A percentile compares a stretch with the other conserved stretches of the same genome.
Conservation (phyloP, 2,888 invertebrate genomes). For the Tethea ocularis region DNA sequence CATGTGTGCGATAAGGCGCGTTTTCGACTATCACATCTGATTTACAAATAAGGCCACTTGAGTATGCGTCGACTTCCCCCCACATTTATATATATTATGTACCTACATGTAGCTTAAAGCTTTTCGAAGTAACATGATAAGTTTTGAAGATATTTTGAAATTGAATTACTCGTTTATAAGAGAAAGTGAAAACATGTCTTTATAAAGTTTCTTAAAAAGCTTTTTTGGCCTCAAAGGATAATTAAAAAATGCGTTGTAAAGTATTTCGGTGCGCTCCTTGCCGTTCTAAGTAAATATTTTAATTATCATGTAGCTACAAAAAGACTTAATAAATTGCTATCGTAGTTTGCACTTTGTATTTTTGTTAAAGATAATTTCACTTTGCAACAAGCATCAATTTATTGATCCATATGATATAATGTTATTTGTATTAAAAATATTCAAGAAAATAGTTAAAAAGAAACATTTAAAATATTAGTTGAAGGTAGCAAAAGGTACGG, state of each 20-base stretch:
- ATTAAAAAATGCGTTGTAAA: constrained; percentile 27
- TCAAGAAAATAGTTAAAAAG: constrained; percentile 25
- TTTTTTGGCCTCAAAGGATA: constrained; percentile 24
- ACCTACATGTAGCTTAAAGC: no score
- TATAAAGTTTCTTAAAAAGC: constrained; percentile 24
- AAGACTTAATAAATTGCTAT: neutral
- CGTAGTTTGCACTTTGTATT: neutral
- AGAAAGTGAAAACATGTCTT: constrained; percentile 32
- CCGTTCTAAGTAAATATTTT: constrained; percentile 9
- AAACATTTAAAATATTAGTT: constrained; percentile 28
- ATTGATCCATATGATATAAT: neutral
- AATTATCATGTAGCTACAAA: neutral
- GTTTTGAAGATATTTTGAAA: constrained; percentile 29
- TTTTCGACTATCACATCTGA: constrained; percentile 47
- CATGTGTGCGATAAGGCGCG: constrained; percentile 22
- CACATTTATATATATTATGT: no score
- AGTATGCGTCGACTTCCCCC: constrained; percentile 22
- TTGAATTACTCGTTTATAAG: constrained; percentile 29
- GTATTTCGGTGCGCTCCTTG: constrained; percentile 24
- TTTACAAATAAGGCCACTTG: constrained; percentile 52
- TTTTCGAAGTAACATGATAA: constrained; percentile 31
- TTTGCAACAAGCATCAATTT: neutral
- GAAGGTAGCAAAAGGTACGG: constrained; percentile 22
- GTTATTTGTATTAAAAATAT: neutral
- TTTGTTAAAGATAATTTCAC: neutral